phyloP scores from a whole-genome alignment of 2,113 vertebrate genomes.

The Chaetura pelagica region DNA sequence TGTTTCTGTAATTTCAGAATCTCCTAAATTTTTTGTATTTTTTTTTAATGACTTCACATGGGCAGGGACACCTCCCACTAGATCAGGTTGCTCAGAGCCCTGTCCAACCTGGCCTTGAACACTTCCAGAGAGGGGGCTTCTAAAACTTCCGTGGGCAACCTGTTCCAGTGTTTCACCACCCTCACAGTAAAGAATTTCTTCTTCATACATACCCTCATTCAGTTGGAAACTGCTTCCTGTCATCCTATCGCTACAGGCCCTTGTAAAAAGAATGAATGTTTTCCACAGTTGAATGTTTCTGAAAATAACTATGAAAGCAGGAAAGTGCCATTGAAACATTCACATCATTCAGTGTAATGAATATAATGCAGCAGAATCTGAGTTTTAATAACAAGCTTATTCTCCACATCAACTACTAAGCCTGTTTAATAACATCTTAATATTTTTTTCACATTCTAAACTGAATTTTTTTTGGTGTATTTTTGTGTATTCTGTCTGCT shows the following conservation, averaged over 20 bases:
- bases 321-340: background rate
- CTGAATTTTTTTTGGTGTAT: background rate
- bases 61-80: no score
- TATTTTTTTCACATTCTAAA: background rate
- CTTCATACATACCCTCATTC: no score
- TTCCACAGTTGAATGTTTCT: background rate
- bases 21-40: no score
- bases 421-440: background rate
- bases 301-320: background rate
- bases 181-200: no score
- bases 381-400: conserved; percentile 2
- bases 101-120: no score
- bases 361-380: background rate
- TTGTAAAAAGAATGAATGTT: background rate
- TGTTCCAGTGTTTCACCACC: no score
- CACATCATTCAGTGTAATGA: background rate
- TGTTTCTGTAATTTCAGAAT: background rate
- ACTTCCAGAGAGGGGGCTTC: no score
- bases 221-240: no score
- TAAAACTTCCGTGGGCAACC: no score
- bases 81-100: no score
- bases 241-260: no score
- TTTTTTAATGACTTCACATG: background rate
- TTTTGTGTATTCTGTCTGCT: background rate
- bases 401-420: background rate